Evolutionary conservation across 2,797 vertebrate genomes (phyloP).

Genomic region (Brachymystax lenok): DNA sequence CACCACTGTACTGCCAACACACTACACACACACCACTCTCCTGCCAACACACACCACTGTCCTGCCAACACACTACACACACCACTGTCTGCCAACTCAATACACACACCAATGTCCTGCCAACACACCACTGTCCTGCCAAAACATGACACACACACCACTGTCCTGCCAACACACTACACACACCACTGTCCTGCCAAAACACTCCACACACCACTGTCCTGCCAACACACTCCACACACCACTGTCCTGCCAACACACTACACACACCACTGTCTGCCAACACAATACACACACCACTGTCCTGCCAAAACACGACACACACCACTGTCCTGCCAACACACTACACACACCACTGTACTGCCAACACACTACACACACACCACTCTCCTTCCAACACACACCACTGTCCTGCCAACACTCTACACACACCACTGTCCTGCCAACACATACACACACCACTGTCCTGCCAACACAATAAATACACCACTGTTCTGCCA

Average conservation of each 20-base stretch:
- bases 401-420: neutral
- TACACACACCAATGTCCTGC: too few relatives aligned
- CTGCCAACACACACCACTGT: slow-evolving; percentile 6
- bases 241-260: neutral
- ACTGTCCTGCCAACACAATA: neutral
- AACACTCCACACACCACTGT: slow-evolving; percentile 4
- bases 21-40: neutral
- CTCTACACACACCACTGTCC: neutral
- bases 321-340: slow-evolving; percentile 11
- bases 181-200: slow-evolving; percentile 6
- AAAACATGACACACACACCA: neutral
- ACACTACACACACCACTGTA: neutral
- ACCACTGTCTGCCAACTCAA: neutral
- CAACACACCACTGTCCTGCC: neutral
- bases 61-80: slow-evolving; percentile 12
- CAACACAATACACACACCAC: slow-evolving; percentile 5
- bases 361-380: neutral
- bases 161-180: neutral
- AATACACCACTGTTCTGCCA: neutral
- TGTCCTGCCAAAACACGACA: neutral
- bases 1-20: slow-evolving; percentile 6
- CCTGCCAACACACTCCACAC: slow-evolving; percentile 1
- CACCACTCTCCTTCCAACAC: neutral
- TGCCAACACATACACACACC: slow-evolving; percentile 5
- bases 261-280: slow-evolving; percentile 26